Conservation (phyloP, 2,797 vertebrate genomes). For the Tragopan temminckii region DNA sequence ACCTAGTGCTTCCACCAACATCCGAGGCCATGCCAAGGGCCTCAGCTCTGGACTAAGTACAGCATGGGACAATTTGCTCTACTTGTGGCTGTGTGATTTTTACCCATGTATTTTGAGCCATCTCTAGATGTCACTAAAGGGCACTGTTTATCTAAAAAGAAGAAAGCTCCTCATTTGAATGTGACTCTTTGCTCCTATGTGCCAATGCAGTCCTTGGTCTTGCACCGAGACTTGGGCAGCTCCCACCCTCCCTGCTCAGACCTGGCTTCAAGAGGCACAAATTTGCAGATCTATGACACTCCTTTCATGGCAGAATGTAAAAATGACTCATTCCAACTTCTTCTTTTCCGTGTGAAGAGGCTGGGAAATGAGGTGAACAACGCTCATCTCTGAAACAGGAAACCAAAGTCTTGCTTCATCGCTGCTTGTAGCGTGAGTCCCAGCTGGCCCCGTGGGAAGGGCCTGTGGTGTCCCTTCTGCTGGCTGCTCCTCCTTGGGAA, state of each 20-base stretch:
- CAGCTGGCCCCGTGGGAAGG: background rate
- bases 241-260: background rate
- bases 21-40: background rate
- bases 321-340: background rate
- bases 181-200: background rate
- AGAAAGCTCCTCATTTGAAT: background rate
- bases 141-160: background rate
- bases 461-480: background rate
- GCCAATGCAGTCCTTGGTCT: background rate
- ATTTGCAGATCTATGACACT: background rate
- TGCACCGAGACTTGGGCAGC: background rate
- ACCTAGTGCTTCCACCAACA: background rate
- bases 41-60: background rate
- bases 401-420: background rate
- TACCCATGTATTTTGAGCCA: background rate
- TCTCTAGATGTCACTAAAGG: background rate
- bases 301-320: background rate
- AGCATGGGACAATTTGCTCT: background rate
- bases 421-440: background rate
- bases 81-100: background rate
- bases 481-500: background rate
- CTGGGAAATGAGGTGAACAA: background rate
- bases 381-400: background rate
- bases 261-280: background rate
- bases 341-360: background rate